A percentile compares a stretch with the other conserved stretches of the same genome.
These are phyloP conservation scores for Parauchenoglanis ngamensis DNA, from an alignment of 2,797 vertebrate species.

Conservation along the genomic window DNA sequence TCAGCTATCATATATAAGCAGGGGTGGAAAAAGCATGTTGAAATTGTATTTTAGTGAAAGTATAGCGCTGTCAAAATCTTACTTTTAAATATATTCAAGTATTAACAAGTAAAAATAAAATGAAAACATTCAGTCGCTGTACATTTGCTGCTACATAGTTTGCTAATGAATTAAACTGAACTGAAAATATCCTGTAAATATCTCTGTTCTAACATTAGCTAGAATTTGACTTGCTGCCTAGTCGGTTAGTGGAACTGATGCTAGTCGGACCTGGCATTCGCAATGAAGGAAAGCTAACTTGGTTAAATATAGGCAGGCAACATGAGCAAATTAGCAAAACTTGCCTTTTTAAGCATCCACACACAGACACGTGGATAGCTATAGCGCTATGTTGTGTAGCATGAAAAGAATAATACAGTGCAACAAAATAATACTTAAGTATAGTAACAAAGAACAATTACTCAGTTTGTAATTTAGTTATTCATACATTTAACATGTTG, in stretches of 20 bases:
- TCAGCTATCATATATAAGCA: background rate
- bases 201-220: too few relatives aligned
- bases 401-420: too few relatives aligned
- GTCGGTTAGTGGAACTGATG: background rate
- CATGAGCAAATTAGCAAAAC: background rate
- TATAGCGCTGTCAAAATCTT: background rate
- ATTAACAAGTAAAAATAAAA: background rate
- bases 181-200: background rate
- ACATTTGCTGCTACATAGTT: background rate
- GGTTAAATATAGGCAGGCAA: background rate
- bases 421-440: background rate
- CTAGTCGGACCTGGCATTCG: background rate
- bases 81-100: background rate
- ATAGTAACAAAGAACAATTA: background rate
- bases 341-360: background rate
- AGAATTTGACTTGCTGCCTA: background rate
- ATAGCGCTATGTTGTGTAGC: too few relatives aligned
- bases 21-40: too few relatives aligned
- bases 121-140: background rate
- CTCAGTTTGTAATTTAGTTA: background rate
- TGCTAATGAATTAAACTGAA: background rate
- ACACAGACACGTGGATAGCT: too few relatives aligned
- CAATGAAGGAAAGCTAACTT: background rate
- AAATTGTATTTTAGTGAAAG: background rate
- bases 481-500: background rate